Evolutionary conservation across 2,113 vertebrate genomes (phyloP).

Genomic region (Athene cunicularia): DNA sequence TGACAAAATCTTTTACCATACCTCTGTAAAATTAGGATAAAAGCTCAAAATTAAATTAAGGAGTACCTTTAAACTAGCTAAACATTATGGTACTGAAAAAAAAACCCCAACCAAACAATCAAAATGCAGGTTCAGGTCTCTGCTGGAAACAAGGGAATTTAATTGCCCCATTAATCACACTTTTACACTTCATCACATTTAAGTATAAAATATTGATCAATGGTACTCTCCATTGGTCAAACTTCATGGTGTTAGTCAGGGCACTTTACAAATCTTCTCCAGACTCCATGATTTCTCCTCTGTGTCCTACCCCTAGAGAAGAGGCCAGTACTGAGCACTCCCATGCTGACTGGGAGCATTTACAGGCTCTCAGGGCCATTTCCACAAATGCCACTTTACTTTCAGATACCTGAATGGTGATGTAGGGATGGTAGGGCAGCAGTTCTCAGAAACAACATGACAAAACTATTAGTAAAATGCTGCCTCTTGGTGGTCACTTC

Average conservation of each 20-base stretch:
- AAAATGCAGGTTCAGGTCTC: not conserved
- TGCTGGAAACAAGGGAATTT: slow-evolving; percentile 43
- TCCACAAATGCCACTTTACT: not conserved
- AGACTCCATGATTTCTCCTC: not conserved
- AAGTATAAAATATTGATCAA: slow-evolving; percentile 37
- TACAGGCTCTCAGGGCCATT: not conserved
- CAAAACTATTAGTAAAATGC: not conserved
- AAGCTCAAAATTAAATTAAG: slow-evolving; percentile 6
- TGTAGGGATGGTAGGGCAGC: no score
- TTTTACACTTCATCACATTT: slow-evolving; percentile 39
- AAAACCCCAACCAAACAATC: accelerated
- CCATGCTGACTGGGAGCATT: not conserved
- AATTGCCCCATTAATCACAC: slow-evolving; percentile 65
- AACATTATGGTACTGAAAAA: not conserved
- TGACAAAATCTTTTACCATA: not conserved
- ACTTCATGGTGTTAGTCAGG: not conserved
- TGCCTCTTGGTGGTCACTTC: not conserved
- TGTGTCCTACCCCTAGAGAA: not conserved
- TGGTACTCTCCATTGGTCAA: not conserved
- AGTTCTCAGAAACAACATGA: not conserved
- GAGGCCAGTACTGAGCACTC: not conserved
- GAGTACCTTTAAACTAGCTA: slow-evolving; percentile 2
- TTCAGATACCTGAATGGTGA: not conserved
- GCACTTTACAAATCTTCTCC: not conserved
- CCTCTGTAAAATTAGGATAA: not conserved